These are phyloP conservation scores for Psephotus haematonotus DNA, from an alignment of 2,113 vertebrate genomes.

Conservation along the genomic window DNA sequence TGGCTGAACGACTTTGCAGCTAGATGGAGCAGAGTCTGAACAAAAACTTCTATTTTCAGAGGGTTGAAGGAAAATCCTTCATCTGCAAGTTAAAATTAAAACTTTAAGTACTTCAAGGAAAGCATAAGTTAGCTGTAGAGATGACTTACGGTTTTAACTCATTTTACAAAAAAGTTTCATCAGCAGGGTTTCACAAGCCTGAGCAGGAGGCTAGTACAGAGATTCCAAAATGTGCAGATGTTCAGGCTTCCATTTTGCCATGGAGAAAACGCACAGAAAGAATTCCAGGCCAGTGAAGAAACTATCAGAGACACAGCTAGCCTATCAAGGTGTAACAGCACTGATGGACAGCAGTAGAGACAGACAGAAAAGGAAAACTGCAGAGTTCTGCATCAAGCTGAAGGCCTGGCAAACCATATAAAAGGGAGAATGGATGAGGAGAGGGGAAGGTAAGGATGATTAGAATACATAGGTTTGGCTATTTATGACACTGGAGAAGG, in stretches of 20 bases:
- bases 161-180: neutral
- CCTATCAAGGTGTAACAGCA: neutral
- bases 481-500: neutral
- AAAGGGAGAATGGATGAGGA: neutral
- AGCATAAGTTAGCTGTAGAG: neutral
- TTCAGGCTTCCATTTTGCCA: neutral
- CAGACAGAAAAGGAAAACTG: neutral
- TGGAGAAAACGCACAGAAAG: rapidly evolving
- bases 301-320: neutral
- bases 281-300: neutral
- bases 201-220: neutral
- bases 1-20: constrained; percentile 98
- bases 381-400: neutral
- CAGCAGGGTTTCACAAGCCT: neutral
- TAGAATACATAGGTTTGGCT: neutral
- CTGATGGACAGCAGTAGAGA: neutral
- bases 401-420: neutral
- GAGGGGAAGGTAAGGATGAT: neutral
- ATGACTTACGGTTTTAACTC: neutral
- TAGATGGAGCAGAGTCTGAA: constrained; percentile 92
- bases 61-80: constrained; percentile 96
- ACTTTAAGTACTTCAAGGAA: neutral
- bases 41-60: constrained; percentile 96
- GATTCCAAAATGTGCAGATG: neutral
- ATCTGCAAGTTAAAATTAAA: constrained; percentile 77